Percentiles rank a stretch among this genome's conserved stretches.
These are phyloP conservation scores for Neria commutata DNA, from an alignment of 2,888 invertebrate species.

Conservation along the genomic window DNA sequence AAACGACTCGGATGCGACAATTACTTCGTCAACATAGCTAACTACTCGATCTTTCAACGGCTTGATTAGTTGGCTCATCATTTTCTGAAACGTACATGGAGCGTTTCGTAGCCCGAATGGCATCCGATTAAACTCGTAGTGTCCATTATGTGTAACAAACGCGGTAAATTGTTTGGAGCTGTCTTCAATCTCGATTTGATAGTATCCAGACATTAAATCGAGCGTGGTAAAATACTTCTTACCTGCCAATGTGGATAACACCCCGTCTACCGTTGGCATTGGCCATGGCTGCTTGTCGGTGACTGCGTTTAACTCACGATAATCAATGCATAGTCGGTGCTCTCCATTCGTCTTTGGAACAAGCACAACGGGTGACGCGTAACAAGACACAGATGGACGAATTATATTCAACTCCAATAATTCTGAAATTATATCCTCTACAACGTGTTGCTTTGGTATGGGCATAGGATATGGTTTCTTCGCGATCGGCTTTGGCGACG, in stretches of 20 bases:
- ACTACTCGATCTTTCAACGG: background rate
- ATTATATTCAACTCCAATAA: constrained; percentile 21
- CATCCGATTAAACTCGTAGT: constrained; percentile 50
- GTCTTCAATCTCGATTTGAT: constrained; percentile 42
- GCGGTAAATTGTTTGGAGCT: constrained; percentile 37
- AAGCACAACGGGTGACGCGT: constrained; percentile 21
- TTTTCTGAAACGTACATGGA: constrained; percentile 49
- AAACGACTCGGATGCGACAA: background rate
- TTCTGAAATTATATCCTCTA: constrained; percentile 20
- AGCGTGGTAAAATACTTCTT: constrained; percentile 43
- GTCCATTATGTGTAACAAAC: constrained; percentile 54
- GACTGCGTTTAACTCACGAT: constrained; percentile 27
- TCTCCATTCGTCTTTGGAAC: constrained; percentile 46
- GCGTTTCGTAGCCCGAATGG: constrained; percentile 61
- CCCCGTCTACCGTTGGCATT: constrained; percentile 29
- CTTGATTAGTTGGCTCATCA: constrained; percentile 11
- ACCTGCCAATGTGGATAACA: constrained; percentile 41
- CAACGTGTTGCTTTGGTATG: constrained; percentile 16
- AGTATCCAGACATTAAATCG: constrained; percentile 46
- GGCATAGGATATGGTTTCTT: constrained; percentile 18
- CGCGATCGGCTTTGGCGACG: constrained; percentile 13
- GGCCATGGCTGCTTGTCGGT: constrained; percentile 27
- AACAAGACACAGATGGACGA: constrained; percentile 11
- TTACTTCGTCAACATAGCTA: too few species aligned
- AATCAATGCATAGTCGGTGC: constrained; percentile 37